Conservation (phyloP, 2,113 vertebrate species). For the Herpailurus yagouaroundi region DNA sequence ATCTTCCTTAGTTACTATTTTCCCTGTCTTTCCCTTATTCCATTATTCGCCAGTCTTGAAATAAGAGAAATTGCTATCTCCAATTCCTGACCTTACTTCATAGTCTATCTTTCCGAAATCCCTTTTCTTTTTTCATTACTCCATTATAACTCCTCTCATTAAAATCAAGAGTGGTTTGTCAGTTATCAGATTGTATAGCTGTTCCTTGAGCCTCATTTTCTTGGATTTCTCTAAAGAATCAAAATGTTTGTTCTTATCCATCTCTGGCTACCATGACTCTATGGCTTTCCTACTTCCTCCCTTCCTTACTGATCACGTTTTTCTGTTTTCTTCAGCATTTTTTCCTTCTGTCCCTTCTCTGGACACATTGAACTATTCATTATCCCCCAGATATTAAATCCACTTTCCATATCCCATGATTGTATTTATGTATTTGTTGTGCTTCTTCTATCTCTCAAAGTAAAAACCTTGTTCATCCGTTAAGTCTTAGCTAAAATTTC, state of each 20-base stretch:
- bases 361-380: background rate
- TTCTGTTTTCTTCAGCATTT: background rate
- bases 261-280: background rate
- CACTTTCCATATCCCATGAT: background rate
- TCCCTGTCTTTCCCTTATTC: background rate
- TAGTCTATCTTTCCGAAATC: background rate
- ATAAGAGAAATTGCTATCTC: background rate
- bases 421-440: background rate
- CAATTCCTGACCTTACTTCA: background rate
- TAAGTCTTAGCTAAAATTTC: background rate
- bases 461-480: background rate
- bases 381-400: background rate
- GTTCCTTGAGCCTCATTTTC: background rate
- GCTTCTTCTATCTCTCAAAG: background rate
- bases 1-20: background rate
- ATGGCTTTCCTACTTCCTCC: background rate
- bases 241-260: background rate
- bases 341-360: background rate
- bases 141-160: background rate
- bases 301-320: background rate
- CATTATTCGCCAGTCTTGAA: background rate
- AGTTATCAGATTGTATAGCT: background rate
- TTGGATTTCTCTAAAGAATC: background rate
- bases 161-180: background rate
- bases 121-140: background rate